phyloP scores from a whole-genome alignment of 2,888 invertebrate genomes.

The Notocelia uddmanniana region DNA sequence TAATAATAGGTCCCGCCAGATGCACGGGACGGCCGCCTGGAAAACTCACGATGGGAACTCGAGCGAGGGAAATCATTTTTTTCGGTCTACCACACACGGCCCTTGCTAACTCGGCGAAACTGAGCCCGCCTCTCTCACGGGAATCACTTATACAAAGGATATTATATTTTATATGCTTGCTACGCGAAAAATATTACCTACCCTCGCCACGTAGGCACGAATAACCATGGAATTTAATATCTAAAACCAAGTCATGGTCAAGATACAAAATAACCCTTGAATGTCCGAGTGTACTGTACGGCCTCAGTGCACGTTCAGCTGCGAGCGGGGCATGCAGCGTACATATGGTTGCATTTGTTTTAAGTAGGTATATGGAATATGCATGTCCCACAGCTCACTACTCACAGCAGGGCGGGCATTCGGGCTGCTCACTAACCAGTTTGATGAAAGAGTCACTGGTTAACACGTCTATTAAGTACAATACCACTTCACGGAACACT shows the following conservation, averaged over 20 bases:
- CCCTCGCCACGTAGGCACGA: not conserved
- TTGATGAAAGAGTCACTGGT: too few relatives aligned
- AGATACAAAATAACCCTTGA: too few relatives aligned
- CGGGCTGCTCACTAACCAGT: not conserved
- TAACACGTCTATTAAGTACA: too few relatives aligned
- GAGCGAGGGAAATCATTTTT: constrained; percentile 84
- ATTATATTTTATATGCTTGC: constrained; percentile 62
- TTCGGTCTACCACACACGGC: constrained; percentile 85
- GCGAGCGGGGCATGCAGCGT: too few relatives aligned
- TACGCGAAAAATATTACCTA: constrained; percentile 48
- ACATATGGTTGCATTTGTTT: too few relatives aligned
- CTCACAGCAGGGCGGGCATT: too few relatives aligned
- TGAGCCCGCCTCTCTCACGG: constrained; percentile 68
- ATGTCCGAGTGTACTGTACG: too few relatives aligned
- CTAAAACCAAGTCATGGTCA: not conserved
- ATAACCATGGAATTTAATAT: not conserved
- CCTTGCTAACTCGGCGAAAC: constrained; percentile 81
- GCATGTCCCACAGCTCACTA: too few relatives aligned
- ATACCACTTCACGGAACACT: too few relatives aligned
- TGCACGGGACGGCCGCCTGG: constrained; percentile 83
- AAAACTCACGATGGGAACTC: constrained; percentile 83
- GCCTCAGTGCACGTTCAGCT: too few relatives aligned
- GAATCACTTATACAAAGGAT: constrained; percentile 66
- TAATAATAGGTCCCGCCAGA: constrained; percentile 85
- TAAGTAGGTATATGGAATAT: too few relatives aligned